Base-by-base conservation (phyloP, 53 echinoderm and acorn worm genomes). In the Holothuria leucospilota region DNA sequence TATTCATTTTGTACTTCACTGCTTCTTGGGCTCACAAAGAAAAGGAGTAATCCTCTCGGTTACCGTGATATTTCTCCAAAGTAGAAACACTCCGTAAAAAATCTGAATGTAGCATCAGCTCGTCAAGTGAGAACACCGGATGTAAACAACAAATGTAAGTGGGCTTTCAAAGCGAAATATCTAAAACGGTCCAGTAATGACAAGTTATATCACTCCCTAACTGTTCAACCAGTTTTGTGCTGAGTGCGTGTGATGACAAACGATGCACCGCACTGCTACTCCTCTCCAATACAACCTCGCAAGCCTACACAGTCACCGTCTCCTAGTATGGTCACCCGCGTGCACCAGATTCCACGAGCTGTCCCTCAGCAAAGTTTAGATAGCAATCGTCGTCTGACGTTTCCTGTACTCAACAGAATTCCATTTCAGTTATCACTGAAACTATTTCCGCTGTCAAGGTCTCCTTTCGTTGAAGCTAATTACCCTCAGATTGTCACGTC, bases 1-100 rank as follows among this genome's bases (percentile, higher is more conserved):
- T 96, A 86, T 96, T 96, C 96, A 96, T 96, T 23, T 83, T 51
- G 11, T 62, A n/a, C 15, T 30, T 12, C 30, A 67, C 10, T 67
- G 24, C 13, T 30, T 13, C 67, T 30, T 21, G 0, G 4, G 13
- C 67, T 56, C 56, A 56, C 56, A 9, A 56, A 56, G 56, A 56
- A 56, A 56, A 56, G 18, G 16, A 16, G 56, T 56, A 7, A 16
- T 56, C 56, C 15, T 2, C 16, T 15, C 18, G 15, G 18, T 56
- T 18, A 56, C 56, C 56, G 16, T 56, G 56, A 56, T 56, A 18
- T 56, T 18, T 56, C 56, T 56, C 15, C 18, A 18, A 56, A 56
- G 56, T 15, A 56, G 56, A 4, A 15, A 1, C 18, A 18, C 56
- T 56, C 56, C 18, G 0, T 56, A 46, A 5, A 46, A 46, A 3